These are phyloP conservation scores for Brachylomia viminalis DNA, from an alignment of 2,888 invertebrate species.

Conservation along the genomic window DNA sequence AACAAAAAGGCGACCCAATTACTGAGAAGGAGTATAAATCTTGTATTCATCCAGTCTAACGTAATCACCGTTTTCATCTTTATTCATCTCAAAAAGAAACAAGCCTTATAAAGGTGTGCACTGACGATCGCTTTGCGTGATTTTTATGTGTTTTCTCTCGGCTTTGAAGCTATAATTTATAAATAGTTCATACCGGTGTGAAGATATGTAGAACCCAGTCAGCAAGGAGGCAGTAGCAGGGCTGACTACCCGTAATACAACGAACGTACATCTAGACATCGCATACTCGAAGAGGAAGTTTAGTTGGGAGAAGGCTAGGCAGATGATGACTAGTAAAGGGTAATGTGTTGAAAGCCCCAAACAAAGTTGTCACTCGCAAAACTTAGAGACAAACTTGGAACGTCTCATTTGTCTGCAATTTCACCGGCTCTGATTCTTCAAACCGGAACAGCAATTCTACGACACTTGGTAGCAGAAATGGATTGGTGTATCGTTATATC, in stretches of 20 bases:
- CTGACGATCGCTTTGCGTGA: background rate
- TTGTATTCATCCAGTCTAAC: conserved; percentile 7
- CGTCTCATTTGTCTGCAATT: conserved; percentile 23
- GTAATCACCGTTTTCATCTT: conserved; percentile 15
- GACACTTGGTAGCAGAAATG: conserved; percentile 2
- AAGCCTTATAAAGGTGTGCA: background rate
- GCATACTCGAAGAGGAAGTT: too few species aligned
- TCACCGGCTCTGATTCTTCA: background rate
- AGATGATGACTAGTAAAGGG: background rate
- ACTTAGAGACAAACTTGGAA: conserved; percentile 13
- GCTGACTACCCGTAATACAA: background rate
- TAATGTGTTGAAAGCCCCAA: background rate
- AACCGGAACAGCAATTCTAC: background rate
- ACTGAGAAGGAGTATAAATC: conserved; percentile 22
- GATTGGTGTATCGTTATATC: conserved; percentile 6
- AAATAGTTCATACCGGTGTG: background rate
- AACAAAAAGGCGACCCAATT: conserved; percentile 26
- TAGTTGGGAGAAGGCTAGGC: too few species aligned
- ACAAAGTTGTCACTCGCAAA: conserved; percentile 6
- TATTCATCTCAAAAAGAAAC: conserved; percentile 11
- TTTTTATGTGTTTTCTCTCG: too few species aligned
- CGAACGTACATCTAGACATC: too few species aligned
- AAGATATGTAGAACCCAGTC: background rate
- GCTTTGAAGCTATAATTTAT: background rate
- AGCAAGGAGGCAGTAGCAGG: background rate